phyloP scores from a whole-genome alignment of 1,140 invertebrate genomes.

The Eriocheir sinensis region DNA sequence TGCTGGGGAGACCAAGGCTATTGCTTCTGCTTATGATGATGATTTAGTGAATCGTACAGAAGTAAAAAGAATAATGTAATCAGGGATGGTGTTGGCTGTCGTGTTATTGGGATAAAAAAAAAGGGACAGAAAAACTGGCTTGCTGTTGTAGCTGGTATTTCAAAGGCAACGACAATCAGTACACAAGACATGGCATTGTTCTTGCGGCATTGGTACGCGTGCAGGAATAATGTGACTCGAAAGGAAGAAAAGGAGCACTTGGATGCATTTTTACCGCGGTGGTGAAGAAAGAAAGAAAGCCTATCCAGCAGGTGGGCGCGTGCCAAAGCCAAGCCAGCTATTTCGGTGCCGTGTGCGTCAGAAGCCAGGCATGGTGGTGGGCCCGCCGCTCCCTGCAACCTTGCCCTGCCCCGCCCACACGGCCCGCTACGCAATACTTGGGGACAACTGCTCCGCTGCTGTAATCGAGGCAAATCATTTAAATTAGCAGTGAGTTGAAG shows the following conservation, averaged over 20 bases:
- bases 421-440: background rate
- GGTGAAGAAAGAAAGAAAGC: background rate
- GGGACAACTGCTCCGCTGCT: background rate
- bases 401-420: background rate
- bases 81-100: background rate
- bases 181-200: too few species aligned
- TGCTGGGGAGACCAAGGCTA: background rate
- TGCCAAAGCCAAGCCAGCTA: background rate
- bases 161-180: too few species aligned
- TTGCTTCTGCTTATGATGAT: background rate
- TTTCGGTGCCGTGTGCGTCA: background rate
- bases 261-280: background rate
- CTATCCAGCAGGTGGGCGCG: conserved; percentile 3
- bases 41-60: background rate
- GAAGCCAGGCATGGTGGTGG: background rate
- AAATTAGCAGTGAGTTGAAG: too few species aligned
- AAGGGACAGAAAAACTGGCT: background rate
- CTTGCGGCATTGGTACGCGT: background rate
- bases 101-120: background rate
- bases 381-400: background rate
- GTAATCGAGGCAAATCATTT: too few species aligned
- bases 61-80: background rate
- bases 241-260: background rate
- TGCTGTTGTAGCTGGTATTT: background rate
- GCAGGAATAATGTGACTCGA: background rate